Evolutionary conservation across 2,113 vertebrate species (phyloP).

Genomic region (Shinisaurus crocodilurus): DNA sequence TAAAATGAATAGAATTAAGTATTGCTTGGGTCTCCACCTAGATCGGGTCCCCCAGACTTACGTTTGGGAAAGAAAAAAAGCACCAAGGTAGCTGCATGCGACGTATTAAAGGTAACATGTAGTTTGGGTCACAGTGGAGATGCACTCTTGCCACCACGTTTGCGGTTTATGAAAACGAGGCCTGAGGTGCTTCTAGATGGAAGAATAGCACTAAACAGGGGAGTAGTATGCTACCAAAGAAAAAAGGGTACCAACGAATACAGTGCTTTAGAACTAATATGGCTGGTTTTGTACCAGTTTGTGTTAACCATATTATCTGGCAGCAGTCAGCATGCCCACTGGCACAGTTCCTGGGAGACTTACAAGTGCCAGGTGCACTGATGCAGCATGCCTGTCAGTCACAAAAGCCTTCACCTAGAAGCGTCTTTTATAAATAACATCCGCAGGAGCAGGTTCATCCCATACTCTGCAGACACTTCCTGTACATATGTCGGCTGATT

Average conservation of each 20-base stretch:
- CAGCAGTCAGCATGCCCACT: background rate
- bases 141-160: background rate
- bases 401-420: background rate
- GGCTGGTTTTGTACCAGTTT: background rate
- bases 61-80: background rate
- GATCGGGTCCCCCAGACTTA: background rate
- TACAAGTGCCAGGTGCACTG: background rate
- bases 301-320: background rate
- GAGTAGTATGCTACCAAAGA: background rate
- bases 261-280: background rate
- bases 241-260: background rate
- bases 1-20: no score
- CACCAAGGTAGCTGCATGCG: background rate
- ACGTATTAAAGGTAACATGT: background rate
- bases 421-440: background rate
- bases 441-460: background rate
- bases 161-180: background rate
- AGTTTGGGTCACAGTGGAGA: background rate
- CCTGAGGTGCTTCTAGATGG: background rate
- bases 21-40: background rate
- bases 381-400: background rate
- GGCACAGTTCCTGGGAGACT: background rate
- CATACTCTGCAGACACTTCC: background rate
- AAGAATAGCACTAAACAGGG: background rate
- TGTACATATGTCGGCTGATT: background rate